Evolutionary conservation across 2,797 vertebrate genomes (phyloP).

Genomic region (Epinephelus coioides): DNA sequence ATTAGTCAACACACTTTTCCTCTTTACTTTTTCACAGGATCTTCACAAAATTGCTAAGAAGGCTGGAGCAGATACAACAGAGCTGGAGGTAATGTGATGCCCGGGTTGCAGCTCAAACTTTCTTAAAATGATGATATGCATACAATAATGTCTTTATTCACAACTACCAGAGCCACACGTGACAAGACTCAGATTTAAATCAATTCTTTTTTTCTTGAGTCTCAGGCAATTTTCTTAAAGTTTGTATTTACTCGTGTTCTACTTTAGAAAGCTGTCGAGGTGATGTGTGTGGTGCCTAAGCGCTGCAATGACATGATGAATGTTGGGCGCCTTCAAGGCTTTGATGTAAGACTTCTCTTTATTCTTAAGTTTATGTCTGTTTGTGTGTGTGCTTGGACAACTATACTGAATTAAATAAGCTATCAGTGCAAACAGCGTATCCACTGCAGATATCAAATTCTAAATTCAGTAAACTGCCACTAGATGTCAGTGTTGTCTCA

Average conservation of each 20-base stretch:
- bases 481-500: constrained; percentile 54
- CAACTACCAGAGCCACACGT: background rate
- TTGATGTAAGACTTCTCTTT: constrained; percentile 89
- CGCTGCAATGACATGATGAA: constrained; percentile 99
- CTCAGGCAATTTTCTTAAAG: background rate
- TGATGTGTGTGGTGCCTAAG: constrained; percentile 99
- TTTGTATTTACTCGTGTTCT: constrained; percentile 20
- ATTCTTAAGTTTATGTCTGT: background rate
- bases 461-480: constrained; percentile 26
- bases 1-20: background rate
- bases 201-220: background rate
- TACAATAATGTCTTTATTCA: no score
- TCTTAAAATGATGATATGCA: background rate
- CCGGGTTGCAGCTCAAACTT: constrained; percentile 2
- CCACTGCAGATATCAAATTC: background rate
- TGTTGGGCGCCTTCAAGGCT: constrained; percentile 97
- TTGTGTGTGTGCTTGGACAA: background rate
- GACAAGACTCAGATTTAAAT: background rate
- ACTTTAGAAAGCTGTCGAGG: constrained; percentile 96
- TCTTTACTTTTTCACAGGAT: constrained; percentile 85
- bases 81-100: constrained; percentile 90
- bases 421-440: background rate
- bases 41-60: constrained; percentile 97
- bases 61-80: constrained; percentile 91
- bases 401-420: background rate